These are phyloP conservation scores for Belonocnema kinseyi DNA, from an alignment of 1,140 invertebrate species.

Conservation along the genomic window DNA sequence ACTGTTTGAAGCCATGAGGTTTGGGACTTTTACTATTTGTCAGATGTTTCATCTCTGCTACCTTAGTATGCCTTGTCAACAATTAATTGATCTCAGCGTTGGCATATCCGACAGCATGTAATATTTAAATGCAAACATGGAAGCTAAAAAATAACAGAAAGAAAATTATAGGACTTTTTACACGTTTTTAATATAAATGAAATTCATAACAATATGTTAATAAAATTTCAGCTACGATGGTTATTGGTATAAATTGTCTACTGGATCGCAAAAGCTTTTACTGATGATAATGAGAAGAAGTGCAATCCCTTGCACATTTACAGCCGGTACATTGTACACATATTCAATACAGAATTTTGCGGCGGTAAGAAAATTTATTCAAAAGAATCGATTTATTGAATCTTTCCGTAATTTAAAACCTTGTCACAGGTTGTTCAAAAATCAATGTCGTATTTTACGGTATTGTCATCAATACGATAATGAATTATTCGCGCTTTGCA, in stretches of 20 bases:
- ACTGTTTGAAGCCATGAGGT: neutral
- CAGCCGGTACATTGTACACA: conserved; percentile 3
- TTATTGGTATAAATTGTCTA: neutral
- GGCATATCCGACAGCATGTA: neutral
- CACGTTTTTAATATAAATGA: too few relatives aligned
- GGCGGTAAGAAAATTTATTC: neutral
- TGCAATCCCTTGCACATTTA: neutral
- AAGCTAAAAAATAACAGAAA: neutral
- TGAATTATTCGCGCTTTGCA: neutral
- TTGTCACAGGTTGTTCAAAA: neutral
- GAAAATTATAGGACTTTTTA: neutral
- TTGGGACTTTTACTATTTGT: neutral
- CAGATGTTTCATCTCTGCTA: neutral
- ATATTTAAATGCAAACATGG: neutral
- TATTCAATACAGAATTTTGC: conserved; percentile 7
- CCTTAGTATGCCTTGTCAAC: neutral
- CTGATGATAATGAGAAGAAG: neutral
- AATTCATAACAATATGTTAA: too few relatives aligned
- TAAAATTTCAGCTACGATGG: neutral
- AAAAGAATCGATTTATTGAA: neutral
- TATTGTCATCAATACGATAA: conserved; percentile 1
- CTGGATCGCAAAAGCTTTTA: neutral
- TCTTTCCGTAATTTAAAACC: neutral
- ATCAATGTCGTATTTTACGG: neutral
- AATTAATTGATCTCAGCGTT: neutral